A percentile compares a stretch with the other conserved stretches of the same genome.
Conservation (phyloP, 2,797 vertebrate genomes). For the Spheniscus humboldti region DNA sequence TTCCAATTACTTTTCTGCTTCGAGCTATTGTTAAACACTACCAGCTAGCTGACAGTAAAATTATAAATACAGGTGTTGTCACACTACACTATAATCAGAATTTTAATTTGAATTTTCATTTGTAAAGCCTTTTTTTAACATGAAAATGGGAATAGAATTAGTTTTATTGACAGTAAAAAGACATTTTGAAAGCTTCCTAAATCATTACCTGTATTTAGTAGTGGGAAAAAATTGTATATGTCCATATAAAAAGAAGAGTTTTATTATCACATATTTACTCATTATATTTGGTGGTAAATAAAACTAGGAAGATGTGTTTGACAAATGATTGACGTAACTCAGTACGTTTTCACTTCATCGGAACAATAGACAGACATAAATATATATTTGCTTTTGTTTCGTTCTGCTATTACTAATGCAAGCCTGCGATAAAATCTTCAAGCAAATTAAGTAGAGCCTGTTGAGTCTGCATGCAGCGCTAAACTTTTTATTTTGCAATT, state of each 20-base stretch:
- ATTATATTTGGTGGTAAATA: conserved; percentile 83
- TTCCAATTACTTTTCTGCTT: conserved; percentile 85
- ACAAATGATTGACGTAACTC: conserved; percentile 80
- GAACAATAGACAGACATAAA: conserved; percentile 81
- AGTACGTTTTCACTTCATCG: conserved; percentile 77
- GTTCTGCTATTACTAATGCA: conserved; percentile 76
- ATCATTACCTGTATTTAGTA: conserved; percentile 83
- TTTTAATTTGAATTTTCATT: conserved; percentile 89
- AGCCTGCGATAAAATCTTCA: conserved; percentile 74
- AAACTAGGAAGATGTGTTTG: conserved; percentile 78
- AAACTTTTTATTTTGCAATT: conserved; percentile 80
- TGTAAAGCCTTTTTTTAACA: conserved; percentile 80
- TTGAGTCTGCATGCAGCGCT: conserved; percentile 73
- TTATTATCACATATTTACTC: conserved; percentile 86
- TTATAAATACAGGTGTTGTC: conserved; percentile 89
- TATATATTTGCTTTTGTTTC: conserved; percentile 84
- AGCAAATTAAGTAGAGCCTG: conserved; percentile 78
- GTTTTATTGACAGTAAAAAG: conserved; percentile 87
- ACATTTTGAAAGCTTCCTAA: conserved; percentile 84
- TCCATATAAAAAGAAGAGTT: conserved; percentile 80
- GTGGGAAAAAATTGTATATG: conserved; percentile 77
- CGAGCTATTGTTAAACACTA: conserved; percentile 85
- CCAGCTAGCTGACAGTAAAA: conserved; percentile 85
- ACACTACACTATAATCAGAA: conserved; percentile 86
- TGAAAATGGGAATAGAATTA: conserved; percentile 85